phyloP scores from a whole-genome alignment of 1,140 invertebrate species.

The Heliconius hewitsoni region DNA sequence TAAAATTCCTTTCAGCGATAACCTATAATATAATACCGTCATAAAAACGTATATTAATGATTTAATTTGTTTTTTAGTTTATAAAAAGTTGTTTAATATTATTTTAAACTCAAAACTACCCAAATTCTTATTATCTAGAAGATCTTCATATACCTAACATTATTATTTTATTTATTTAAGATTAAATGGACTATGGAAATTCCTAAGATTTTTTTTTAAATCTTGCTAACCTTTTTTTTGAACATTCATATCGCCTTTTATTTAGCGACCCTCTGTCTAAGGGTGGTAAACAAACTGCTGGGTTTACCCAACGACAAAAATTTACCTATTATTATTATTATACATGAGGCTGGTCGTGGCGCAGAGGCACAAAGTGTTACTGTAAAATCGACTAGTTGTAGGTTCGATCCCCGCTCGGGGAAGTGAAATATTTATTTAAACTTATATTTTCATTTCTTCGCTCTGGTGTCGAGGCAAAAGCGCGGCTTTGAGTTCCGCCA shows the following conservation, averaged over 20 bases:
- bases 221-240: neutral
- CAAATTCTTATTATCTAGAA: neutral
- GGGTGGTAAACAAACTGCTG: neutral
- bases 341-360: too few relatives aligned
- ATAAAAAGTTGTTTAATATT: neutral
- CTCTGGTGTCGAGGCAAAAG: too few relatives aligned
- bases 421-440: too few relatives aligned
- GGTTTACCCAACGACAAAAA: conserved; percentile 24
- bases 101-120: neutral
- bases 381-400: too few relatives aligned
- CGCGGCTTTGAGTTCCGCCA: too few relatives aligned
- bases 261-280: conserved; percentile 6
- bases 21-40: neutral
- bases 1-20: conserved; percentile 10
- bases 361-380: too few relatives aligned
- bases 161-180: neutral
- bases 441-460: too few relatives aligned
- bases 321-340: neutral
- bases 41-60: neutral
- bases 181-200: neutral
- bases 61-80: neutral
- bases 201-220: neutral
- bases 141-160: neutral
- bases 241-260: conserved; percentile 3
- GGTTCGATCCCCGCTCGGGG: too few relatives aligned